Evolutionary conservation across 2,797 vertebrate genomes (phyloP).

Genomic region (Octomys mimax): DNA sequence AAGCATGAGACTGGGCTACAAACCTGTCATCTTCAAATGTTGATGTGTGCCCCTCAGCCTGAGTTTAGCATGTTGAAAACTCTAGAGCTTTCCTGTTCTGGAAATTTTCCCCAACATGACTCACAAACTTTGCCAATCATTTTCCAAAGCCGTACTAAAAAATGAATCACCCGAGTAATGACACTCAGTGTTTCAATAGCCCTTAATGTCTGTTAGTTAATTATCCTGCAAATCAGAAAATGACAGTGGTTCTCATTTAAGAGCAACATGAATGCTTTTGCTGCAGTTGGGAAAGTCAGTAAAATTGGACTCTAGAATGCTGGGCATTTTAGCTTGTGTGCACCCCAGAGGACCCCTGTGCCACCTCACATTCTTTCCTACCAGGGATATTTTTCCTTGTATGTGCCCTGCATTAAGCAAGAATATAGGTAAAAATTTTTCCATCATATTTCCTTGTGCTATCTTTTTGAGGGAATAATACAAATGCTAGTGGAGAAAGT

Average conservation of each 20-base stretch:
- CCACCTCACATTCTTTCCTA: fast-evolving
- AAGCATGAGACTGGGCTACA: neutral
- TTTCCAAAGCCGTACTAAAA: constrained; percentile 50
- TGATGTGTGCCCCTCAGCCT: neutral
- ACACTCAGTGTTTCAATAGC: constrained; percentile 61
- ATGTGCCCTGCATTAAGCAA: neutral
- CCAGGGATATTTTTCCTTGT: neutral
- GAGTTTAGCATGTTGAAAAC: neutral
- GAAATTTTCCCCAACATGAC: neutral
- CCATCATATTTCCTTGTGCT: neutral
- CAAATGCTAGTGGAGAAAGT: neutral
- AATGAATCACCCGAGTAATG: constrained; percentile 32
- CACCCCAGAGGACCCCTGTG: neutral
- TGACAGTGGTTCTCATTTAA: constrained; percentile 62
- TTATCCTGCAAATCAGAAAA: constrained; percentile 63
- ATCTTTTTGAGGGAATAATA: neutral
- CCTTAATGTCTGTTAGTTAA: constrained; percentile 70
- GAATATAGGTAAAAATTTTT: neutral
- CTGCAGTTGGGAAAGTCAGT: constrained; percentile 58
- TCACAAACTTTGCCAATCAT: constrained; percentile 50
- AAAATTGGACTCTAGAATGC: neutral
- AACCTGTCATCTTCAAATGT: neutral
- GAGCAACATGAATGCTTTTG: constrained; percentile 67
- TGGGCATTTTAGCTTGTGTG: neutral
- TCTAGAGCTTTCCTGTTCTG: neutral